Evolutionary conservation across 2,113 vertebrate species (phyloP), one percentile per base, ranked within the genome.

Genomic region (Triplophysa tibetana): DNA sequence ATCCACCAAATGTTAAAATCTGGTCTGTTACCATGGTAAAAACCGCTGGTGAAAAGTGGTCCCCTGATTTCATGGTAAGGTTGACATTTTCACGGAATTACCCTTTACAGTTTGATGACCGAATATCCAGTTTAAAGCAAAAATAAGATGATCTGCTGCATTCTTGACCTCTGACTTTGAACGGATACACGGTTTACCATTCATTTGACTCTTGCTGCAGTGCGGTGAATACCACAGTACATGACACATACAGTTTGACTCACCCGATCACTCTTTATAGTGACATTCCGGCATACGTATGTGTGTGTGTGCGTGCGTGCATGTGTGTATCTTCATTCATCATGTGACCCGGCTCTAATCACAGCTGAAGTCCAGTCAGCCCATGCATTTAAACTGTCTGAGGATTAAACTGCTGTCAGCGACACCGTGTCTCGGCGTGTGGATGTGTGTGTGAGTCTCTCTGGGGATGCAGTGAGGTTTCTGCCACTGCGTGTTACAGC

Each of bases 401-500:
- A 80, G 83, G 85, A 91, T 91, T 89, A 87, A 87, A 87, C 83
- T 82, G 48, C 85, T 78, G 85, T 86, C 83, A 82, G 81, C 48
- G 84, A 85, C 82, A 72, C 65, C 0, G 43, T 23, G 62, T 76
- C 60, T 66, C 45, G 64, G 77, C 54, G 75, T 29, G 69, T 80
- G 75, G 68, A 41, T 77, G 52, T 48, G 66, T 64, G 29, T 79
- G 78, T 78, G 79, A 17, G 33, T 91, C 89, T 89, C 85, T 63
- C 77, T 68, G 83, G 75, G 89, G 88, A 88, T 82, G 87, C 89
- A 87, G 90, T 90, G 90, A 91, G 91, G 89, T 92, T 88, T 85
- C 92, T 91, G 91, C 89, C 92, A 93, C 83, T 83, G 85, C 79
- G 86, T 83, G 91, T 93, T 92, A 92, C 87, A 88, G 83, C 84